phyloP scores from a whole-genome alignment of 1,140 invertebrate species.

The Eciton burchellii region DNA sequence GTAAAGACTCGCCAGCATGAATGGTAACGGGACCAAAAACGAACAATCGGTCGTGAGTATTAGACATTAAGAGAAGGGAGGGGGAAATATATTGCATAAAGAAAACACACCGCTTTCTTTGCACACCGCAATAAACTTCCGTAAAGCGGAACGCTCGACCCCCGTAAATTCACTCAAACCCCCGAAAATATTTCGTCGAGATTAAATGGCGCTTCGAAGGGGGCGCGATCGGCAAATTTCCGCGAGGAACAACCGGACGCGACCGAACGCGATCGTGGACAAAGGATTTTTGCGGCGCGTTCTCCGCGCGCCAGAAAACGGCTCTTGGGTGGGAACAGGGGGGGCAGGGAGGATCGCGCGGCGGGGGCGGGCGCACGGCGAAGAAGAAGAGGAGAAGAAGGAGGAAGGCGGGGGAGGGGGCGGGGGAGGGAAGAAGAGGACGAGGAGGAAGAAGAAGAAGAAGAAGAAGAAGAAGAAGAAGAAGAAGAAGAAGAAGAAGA shows the following conservation, averaged over 20 bases:
- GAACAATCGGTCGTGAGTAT: slow-evolving; percentile 59
- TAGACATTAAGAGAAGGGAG: too few species aligned
- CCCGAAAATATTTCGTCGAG: slow-evolving; percentile 55
- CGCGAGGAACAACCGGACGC: slow-evolving; percentile 13
- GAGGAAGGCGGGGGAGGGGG: too few species aligned
- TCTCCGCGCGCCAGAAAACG: slow-evolving; percentile 20
- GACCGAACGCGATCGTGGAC: slow-evolving; percentile 43
- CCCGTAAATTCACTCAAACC: slow-evolving; percentile 58
- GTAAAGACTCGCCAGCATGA: slow-evolving; percentile 22
- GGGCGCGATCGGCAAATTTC: slow-evolving; percentile 40
- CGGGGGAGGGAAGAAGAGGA: too few species aligned
- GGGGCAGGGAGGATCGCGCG: too few species aligned
- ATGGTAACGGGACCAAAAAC: slow-evolving; percentile 46
- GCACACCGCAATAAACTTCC: slow-evolving; percentile 40
- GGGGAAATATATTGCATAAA: slow-evolving; percentile 51
- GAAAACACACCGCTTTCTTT: slow-evolving; percentile 48
- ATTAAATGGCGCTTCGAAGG: slow-evolving; percentile 50
- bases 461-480: too few species aligned
- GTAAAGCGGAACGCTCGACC: slow-evolving; percentile 52
- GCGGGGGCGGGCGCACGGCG: neutral
- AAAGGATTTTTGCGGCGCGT: slow-evolving; percentile 68
- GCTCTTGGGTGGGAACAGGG: too few species aligned
- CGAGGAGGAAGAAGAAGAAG: too few species aligned
- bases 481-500: too few species aligned
- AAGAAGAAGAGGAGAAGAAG: slow-evolving; percentile 71